Evolutionary conservation across 2,113 vertebrate species (phyloP), one percentile per base, ranked within the genome.

Genomic region (Rhea pennata): DNA sequence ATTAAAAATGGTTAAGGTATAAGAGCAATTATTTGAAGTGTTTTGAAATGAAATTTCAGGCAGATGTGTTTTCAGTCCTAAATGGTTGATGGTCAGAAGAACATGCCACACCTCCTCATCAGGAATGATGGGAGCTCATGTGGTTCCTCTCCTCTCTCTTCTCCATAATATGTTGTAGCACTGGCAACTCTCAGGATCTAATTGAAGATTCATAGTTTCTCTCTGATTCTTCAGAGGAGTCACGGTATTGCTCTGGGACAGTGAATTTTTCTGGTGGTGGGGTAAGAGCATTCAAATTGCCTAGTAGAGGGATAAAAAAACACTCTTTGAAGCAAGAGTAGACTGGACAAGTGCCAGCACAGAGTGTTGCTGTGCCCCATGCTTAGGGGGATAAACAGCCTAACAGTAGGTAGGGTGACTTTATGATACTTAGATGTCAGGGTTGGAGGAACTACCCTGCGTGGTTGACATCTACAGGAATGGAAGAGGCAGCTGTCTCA

Each of bases 281-380:
- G 9, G 7, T 31, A 87, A 77, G 10, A 17, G 10, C 3, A 36
- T 11, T 54, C 22, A 75, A 82, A 78, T 72, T 36, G 31, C 36
- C 4, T 26, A 40, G 20, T 3, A 53, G 23, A 66, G 79, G 12
- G 12, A 21, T 2, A 84, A 48, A 54, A 69, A 69, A 69, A 46
- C 3, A 19, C 4, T 29, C 77, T 73, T 44, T 71, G 36, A 36
- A 4, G 14, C 12, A 72, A 67, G 70, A 58, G 6, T 64, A 46
- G 20, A 14, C 9, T 20, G 50, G n/a, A 59, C 0, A 0, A 39
- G 27, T 64, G 23, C 33, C 20, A 26, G 26, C 74, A 53, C 36
- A 20, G 7, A 9, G 20, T 51, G 9, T 17, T 53, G 14, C 22
- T 14, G 16, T 26, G 10, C 54, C 16, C 27, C 1, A 1, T 42